Conservation (phyloP, 2,797 vertebrate genomes). For the Knipowitschia caucasica region DNA sequence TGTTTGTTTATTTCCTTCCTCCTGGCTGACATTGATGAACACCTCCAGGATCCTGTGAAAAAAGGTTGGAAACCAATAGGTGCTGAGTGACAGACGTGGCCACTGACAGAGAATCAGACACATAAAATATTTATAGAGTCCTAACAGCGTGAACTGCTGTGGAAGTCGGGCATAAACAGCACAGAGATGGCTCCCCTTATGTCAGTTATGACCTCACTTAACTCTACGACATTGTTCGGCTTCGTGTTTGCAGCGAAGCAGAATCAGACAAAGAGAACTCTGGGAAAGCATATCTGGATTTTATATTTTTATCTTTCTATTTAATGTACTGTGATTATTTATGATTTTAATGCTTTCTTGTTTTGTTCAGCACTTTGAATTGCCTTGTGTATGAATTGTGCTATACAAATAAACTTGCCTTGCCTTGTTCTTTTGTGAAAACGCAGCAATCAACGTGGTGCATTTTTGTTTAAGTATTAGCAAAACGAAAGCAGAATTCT, state of each 20-base stretch:
- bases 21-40: slow-evolving; percentile 25
- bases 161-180: slow-evolving; percentile 14
- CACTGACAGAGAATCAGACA: slow-evolving; percentile 16
- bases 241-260: too few species aligned
- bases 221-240: too few species aligned
- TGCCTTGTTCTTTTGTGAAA: too few species aligned
- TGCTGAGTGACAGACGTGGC: slow-evolving; percentile 11
- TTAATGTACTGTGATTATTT: too few species aligned
- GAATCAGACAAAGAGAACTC: too few species aligned
- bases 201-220: slow-evolving; percentile 17
- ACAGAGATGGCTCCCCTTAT: slow-evolving; percentile 26
- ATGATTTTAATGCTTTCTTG: too few species aligned
- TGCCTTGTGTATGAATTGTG: too few species aligned
- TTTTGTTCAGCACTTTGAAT: too few species aligned
- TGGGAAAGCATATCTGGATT: too few species aligned
- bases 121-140: slow-evolving; percentile 56
- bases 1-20: slow-evolving; percentile 8
- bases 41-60: slow-evolving; percentile 35
- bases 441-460: too few species aligned
- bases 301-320: too few species aligned
- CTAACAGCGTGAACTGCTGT: slow-evolving; percentile 39
- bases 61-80: slow-evolving; percentile 32
- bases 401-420: too few species aligned
- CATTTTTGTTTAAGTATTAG: background rate
- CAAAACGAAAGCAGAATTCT: background rate